Evolutionary conservation across 2,888 invertebrate species (phyloP).

Genomic region (Noctuana brunneofusca): DNA sequence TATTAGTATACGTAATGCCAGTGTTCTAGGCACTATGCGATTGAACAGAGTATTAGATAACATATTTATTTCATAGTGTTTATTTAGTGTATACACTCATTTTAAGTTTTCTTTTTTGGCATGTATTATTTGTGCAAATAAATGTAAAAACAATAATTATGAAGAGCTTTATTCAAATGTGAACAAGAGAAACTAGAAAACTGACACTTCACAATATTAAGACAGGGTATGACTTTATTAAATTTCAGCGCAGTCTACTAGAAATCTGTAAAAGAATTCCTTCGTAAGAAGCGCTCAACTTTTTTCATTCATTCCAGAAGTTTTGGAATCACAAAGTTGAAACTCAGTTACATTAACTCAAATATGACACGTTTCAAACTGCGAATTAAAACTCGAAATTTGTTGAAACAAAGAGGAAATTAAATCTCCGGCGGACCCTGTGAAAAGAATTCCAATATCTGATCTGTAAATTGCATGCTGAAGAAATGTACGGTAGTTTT

Average conservation of each 20-base stretch:
- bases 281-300: conserved; percentile 2
- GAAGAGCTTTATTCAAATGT: too few species aligned
- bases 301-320: conserved; percentile 24
- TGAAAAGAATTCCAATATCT: conserved; percentile 50
- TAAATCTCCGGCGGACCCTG: conserved; percentile 44
- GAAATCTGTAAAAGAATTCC: conserved; percentile 19
- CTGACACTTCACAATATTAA: background rate
- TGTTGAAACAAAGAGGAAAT: conserved; percentile 40
- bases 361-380: conserved; percentile 40
- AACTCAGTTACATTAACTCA: conserved; percentile 27
- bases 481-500: conserved; percentile 39
- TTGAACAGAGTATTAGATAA: too few species aligned
- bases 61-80: too few species aligned
- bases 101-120: too few species aligned
- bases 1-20: too few species aligned
- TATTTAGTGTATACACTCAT: too few species aligned
- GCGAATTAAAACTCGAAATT: conserved; percentile 20
- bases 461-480: conserved; percentile 40
- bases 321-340: conserved; percentile 26
- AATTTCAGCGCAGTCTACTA: conserved; percentile 18
- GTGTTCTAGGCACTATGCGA: too few species aligned
- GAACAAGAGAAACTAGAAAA: background rate
- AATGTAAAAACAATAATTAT: too few species aligned
- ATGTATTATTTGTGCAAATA: too few species aligned
- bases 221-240: background rate